Base-by-base conservation (phyloP, 2,888 invertebrate genomes). In the Coremacera marginata region DNA sequence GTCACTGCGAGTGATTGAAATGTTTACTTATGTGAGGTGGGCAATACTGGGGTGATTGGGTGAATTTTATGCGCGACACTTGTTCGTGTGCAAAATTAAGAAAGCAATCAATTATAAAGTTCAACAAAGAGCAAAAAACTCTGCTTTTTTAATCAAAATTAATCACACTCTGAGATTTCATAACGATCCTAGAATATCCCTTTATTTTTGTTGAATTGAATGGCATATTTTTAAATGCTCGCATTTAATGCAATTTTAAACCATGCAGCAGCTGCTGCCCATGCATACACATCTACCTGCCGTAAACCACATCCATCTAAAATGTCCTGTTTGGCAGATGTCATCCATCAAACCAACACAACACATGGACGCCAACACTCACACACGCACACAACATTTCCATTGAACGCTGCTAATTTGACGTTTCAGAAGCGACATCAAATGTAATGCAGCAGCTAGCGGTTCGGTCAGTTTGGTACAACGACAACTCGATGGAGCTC, bases 1-100 rank as follows among this genome's bases (percentile, higher is more conserved):
- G 72, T 62, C 72, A 62, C 49, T 44, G 25, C 22, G 62, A 72
- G 72, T 72, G 72, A 72, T 72, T 72, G 72, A 62, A 72, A 72
- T 62, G 72, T 44, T 62, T 72, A 49, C 60, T 72, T 62, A 62
- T 37, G 57, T 34, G 31, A 49, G 68, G 44, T 44, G 44, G 14
- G 44, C 44, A 44, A 44, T 1, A 44, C 7, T 11, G 44, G 44
- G 11, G 44, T 4, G 44, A 44, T 11, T 11, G 4, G 44, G 44
- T 44, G 44, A 11, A 44, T 44, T 44, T 44, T 44, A 44, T 44
- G 44, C 14, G 44, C 44, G 11, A 44, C 14, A 44, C 44, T 44
- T 44, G 44, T 44, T 44, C 14, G 44, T 44, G 44, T 44, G 14
- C 44, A 44, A 44, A 44, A 44, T 44, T 44, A 44, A 44, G 44